These are phyloP conservation scores for Myripristis jacobus DNA, from an alignment of 2,797 vertebrate genomes.

Conservation along the genomic window DNA sequence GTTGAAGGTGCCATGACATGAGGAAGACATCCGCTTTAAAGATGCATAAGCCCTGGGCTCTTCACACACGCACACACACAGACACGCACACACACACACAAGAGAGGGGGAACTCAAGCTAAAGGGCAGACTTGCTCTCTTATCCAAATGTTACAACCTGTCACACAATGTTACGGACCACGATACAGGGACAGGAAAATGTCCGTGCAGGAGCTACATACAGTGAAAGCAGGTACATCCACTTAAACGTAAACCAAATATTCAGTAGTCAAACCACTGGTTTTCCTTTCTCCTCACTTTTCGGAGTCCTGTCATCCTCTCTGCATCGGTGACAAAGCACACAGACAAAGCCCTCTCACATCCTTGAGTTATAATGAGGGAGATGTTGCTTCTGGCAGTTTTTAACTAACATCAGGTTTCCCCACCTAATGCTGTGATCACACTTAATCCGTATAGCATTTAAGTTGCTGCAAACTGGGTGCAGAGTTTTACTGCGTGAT, in stretches of 20 bases:
- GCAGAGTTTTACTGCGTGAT: not conserved
- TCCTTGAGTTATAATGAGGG: not conserved
- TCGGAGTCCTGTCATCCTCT: not conserved
- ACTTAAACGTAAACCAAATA: not conserved
- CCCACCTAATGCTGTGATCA: constrained; percentile 8
- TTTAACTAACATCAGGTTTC: not conserved
- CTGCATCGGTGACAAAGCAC: constrained; percentile 5
- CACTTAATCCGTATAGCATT: not conserved
- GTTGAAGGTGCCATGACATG: constrained; percentile 54
- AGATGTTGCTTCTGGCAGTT: constrained; percentile 4
- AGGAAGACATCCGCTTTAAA: constrained; percentile 72
- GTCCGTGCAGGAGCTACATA: not conserved
- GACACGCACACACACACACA: constrained; percentile 3
- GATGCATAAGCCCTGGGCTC: constrained; percentile 65
- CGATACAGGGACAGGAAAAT: not conserved
- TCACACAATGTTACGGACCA: constrained; percentile 27
- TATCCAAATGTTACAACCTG: constrained; percentile 41
- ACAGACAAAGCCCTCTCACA: constrained; percentile 3
- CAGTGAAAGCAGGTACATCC: not conserved
- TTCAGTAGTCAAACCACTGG: not conserved
- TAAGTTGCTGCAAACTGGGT: not conserved
- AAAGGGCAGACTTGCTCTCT: constrained; percentile 26
- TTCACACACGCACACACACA: constrained; percentile 10
- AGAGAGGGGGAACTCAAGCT: constrained; percentile 28
- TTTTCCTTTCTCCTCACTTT: not conserved